Conservation (phyloP, 92 coral and sea anemone genomes). For the Muricea muricata region DNA sequence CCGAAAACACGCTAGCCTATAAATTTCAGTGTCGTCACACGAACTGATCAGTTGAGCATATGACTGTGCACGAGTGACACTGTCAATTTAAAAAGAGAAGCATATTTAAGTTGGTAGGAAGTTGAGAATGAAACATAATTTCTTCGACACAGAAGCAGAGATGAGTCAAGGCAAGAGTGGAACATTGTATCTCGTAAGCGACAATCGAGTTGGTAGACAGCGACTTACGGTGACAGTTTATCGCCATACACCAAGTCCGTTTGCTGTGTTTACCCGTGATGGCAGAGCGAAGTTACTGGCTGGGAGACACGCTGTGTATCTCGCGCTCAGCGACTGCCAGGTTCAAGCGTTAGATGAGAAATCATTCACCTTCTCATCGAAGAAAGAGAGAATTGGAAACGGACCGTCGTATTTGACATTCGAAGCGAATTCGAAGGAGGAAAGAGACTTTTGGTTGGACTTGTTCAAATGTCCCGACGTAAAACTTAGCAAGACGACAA, state of each 20-base stretch:
- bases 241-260: constrained; percentile 44
- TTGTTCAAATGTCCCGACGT: constrained; percentile 28
- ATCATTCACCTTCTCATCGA: constrained; percentile 29
- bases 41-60: not conserved
- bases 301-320: constrained; percentile 28
- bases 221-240: constrained; percentile 46
- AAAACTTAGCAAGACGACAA: constrained; percentile 8
- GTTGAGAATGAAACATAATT: constrained; percentile 21
- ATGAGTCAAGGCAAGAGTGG: constrained; percentile 34
- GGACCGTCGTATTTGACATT: constrained; percentile 41
- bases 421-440: constrained; percentile 34
- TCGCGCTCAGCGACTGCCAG: constrained; percentile 36
- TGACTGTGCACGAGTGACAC: not conserved
- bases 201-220: constrained; percentile 38
- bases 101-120: not conserved
- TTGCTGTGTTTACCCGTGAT: constrained; percentile 34
- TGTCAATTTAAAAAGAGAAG: not conserved
- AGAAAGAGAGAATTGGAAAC: constrained; percentile 39
- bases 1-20: constrained; percentile 7
- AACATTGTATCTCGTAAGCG: constrained; percentile 33
- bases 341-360: constrained; percentile 36
- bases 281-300: constrained; percentile 21
- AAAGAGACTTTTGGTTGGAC: constrained; percentile 36
- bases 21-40: not conserved
- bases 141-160: constrained; percentile 10